phyloP scores from a whole-genome alignment of 2,888 invertebrate genomes.

The Elmis aenea region DNA sequence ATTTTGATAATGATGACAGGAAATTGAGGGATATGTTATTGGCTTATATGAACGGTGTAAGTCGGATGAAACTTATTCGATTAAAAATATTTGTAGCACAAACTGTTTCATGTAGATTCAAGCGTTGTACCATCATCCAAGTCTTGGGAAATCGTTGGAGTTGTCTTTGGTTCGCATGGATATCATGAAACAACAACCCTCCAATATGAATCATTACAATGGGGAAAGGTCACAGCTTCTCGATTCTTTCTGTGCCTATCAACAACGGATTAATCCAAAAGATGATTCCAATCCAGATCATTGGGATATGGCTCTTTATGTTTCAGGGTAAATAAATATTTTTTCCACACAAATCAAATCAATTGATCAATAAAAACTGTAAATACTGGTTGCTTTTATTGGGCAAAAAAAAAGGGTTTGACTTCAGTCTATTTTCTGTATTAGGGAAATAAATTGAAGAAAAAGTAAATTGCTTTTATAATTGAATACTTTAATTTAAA shows the following conservation, averaged over 20 bases:
- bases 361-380: not conserved
- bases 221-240: slow-evolving; percentile 64
- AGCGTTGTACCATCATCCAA: slow-evolving; percentile 73
- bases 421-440: too few species aligned
- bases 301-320: slow-evolving; percentile 75
- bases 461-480: too few species aligned
- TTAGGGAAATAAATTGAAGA: too few species aligned
- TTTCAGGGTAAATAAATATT: slow-evolving; percentile 58
- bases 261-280: slow-evolving; percentile 59
- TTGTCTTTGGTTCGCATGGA: slow-evolving; percentile 67
- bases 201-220: slow-evolving; percentile 56
- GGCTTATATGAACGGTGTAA: slow-evolving; percentile 71
- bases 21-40: slow-evolving; percentile 69
- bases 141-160: slow-evolving; percentile 61
- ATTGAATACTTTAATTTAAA: too few species aligned
- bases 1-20: slow-evolving; percentile 59
- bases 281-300: slow-evolving; percentile 65
- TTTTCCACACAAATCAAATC: slow-evolving; percentile 1
- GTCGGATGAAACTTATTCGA: too few species aligned
- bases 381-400: not conserved
- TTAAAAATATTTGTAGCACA: slow-evolving; percentile 1
- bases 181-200: slow-evolving; percentile 62
- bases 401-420: too few species aligned
- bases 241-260: slow-evolving; percentile 72
- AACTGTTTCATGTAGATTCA: slow-evolving; percentile 69